These are phyloP conservation scores for Xylocopa sonorina DNA, from an alignment of 1,140 invertebrate genomes.

Conservation along the genomic window DNA sequence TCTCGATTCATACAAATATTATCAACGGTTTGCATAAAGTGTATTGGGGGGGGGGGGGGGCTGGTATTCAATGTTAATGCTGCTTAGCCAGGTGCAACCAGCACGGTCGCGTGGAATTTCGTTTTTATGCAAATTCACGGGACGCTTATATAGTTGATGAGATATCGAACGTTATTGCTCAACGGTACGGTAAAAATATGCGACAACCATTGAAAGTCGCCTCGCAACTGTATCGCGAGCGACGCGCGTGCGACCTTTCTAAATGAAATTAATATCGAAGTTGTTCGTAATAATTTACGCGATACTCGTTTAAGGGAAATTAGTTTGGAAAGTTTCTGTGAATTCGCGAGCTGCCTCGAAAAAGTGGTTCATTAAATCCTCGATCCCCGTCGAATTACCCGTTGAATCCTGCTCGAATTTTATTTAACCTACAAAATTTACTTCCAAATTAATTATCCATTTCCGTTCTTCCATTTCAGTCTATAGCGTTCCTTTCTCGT, in stretches of 20 bases:
- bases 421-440: too few relatives aligned
- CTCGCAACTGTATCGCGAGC: background rate
- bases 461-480: too few relatives aligned
- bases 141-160: background rate
- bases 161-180: conserved; percentile 19
- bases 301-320: background rate
- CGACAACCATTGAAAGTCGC: background rate
- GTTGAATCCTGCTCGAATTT: too few relatives aligned
- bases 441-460: background rate
- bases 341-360: too few relatives aligned
- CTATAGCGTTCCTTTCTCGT: background rate
- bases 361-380: too few relatives aligned
- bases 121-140: conserved; percentile 27
- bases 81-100: background rate
- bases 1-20: conserved; percentile 16
- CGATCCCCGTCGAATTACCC: too few relatives aligned
- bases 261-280: background rate
- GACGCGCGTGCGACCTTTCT: too few relatives aligned
- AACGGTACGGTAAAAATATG: background rate
- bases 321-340: too few relatives aligned
- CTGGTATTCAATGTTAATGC: conserved; percentile 39
- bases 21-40: conserved; percentile 7
- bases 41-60: too few relatives aligned
- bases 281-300: background rate
- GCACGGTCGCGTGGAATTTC: background rate